Base-by-base conservation (phyloP, 2,797 vertebrate species). In the Erethizon dorsatum region DNA sequence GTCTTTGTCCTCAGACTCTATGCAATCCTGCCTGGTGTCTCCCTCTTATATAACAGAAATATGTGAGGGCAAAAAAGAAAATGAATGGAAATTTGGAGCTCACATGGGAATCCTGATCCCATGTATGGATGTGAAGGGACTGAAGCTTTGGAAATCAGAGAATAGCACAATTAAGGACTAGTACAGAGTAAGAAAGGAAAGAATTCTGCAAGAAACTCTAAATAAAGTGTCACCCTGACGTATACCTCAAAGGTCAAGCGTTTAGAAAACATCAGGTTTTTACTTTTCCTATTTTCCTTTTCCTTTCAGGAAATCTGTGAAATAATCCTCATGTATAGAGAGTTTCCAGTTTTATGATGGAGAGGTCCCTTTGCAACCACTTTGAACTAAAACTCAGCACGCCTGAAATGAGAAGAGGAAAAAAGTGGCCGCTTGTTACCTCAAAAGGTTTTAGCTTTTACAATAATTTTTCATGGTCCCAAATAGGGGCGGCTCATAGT, bases 271-370 rank as follows among this genome's bases (percentile, higher is more conserved):
- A 71, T 86, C 87, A 73, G 31, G 41, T 77, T 94, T 91, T 92
- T 83, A 80, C 56, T 90, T 94, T 95, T 77, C 41, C 50, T 82
- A 59, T 56, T 96, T 94, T 96, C 92, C 93, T 94, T 96, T 94
- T 67, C 45, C 79, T 96, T 92, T 92, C 78, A 87, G 88, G 45
- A 94, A 95, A 86, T 92, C 87, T 90, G 18, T 77, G 57, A 97
- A 90, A 86, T 95, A 94, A 90, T 94, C 75, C 79, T 80, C 87
- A 90, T 77, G 0, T 6, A 79, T 20, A 90, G 67, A 90, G n/a
- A 65, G 50, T 41, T 97, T 96, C 96, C 67, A 84, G 90, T 90
- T 85, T 90, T 86, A 83, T 78, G 79, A 91, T 80, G 54, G 63
- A 87, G 85, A 86, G 78, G 79, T 45, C 79, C 63, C 69, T 87